Evolutionary conservation across 2,888 invertebrate genomes (phyloP), one percentile per base, ranked within the genome.

Genomic region (Oxystoma pomonae): DNA sequence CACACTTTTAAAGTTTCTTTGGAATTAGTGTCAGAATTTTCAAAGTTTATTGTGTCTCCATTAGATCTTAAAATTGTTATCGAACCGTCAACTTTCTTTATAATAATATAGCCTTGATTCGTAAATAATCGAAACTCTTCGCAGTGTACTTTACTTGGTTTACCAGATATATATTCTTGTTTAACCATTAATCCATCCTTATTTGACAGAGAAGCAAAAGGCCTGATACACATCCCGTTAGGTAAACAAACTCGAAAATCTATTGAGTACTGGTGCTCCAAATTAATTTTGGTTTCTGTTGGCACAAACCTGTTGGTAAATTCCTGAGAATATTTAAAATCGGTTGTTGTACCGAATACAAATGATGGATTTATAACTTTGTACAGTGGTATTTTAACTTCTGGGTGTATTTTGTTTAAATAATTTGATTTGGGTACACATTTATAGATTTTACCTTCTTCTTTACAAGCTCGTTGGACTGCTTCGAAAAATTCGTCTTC

Each of bases 71-170:
- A 65, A 21, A 75, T 67, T 2, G 61, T 71, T 3, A 73, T 69
- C 2, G 69, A 67, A 1, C 73, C 74, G 59, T 76, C 72, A 17
- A 67, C 58, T 62, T 70, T 71, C 57, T 74, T 73, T 1, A 74
- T 68, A 19, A 73, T 55, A 1, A 76, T 61, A 2, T 65, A 64
- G 2, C 76, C 76, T 56, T 68, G 69, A 20, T 67, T 67, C 3
- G 69, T 71, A 58, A 74, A 76, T 16, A 76, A 61, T 60, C 76
- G 64, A 61, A 72, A 75, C 22, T 71, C 70, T 64, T 76, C 76
- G 16, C 63, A 58, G 52, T 66, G 55, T n/a, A 69, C 55, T 1
- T 16, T 9, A 50, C 63, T 58, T 20, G 67, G 63, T 57, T 64
- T 65, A 9, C 63, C 61, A 0, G 61, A 55, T 16, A 68, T 52